Conservation (phyloP, 1,140 invertebrate species). For the Drosophila orena region DNA sequence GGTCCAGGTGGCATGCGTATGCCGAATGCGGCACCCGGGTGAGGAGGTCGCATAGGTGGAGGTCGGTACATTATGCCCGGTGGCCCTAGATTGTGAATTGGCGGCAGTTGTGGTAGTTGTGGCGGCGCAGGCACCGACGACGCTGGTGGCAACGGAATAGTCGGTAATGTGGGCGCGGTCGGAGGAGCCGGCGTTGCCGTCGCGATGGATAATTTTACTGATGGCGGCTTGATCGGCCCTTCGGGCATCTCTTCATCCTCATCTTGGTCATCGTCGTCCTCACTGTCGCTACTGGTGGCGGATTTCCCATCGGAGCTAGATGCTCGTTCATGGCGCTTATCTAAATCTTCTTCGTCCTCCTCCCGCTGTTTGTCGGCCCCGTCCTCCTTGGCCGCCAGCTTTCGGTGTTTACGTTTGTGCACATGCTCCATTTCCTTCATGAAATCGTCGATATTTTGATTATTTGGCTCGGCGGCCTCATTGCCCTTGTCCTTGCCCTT, state of each 20-base stretch:
- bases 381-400: slow-evolving; percentile 41
- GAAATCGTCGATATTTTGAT: slow-evolving; percentile 95
- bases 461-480: slow-evolving; percentile 88
- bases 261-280: slow-evolving; percentile 38
- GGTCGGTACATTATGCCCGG: slow-evolving; percentile 87
- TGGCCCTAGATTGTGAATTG: slow-evolving; percentile 66
- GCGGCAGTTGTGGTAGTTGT: slow-evolving; percentile 73
- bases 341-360: slow-evolving; percentile 19
- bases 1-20: slow-evolving; percentile 87
- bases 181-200: slow-evolving; percentile 48
- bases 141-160: slow-evolving; percentile 57
- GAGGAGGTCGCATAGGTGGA: slow-evolving; percentile 86
- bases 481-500: slow-evolving; percentile 89
- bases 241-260: slow-evolving; percentile 35
- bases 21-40: slow-evolving; percentile 63
- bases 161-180: slow-evolving; percentile 47
- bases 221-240: slow-evolving; percentile 8
- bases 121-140: slow-evolving; percentile 58
- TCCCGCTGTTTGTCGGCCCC: slow-evolving; percentile 20
- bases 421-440: slow-evolving; percentile 96
- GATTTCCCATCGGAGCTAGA: slow-evolving; percentile 54
- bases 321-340: slow-evolving; percentile 30
- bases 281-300: slow-evolving; percentile 41
- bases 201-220: slow-evolving; percentile 17
- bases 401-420: slow-evolving; percentile 88